Evolutionary conservation across 2,888 invertebrate genomes (phyloP).

Genomic region (Sphecodes monilicornis): DNA sequence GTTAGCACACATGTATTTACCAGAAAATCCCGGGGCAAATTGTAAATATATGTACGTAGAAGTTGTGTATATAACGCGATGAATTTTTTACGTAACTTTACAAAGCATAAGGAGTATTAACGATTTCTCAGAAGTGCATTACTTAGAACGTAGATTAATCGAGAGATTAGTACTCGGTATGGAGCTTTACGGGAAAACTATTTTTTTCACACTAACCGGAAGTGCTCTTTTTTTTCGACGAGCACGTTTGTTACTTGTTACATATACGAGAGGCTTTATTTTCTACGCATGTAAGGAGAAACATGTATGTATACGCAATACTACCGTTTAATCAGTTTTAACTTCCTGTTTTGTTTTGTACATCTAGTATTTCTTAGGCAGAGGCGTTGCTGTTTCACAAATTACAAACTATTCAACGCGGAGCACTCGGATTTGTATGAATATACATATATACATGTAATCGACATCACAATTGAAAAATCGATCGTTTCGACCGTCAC

Average conservation of each 20-base stretch:
- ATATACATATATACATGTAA: constrained; percentile 12
- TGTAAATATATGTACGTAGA: not conserved
- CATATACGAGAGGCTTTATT: constrained; percentile 60
- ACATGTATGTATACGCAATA: constrained; percentile 54
- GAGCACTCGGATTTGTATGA: constrained; percentile 9
- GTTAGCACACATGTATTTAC: not conserved
- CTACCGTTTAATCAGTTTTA: constrained; percentile 39
- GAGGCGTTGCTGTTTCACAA: constrained; percentile 23
- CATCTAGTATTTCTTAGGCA: constrained; percentile 43
- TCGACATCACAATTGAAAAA: constrained; percentile 21
- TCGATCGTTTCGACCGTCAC: not conserved
- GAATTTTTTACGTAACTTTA: constrained; percentile 23
- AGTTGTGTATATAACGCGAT: constrained; percentile 28
- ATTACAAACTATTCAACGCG: constrained; percentile 31
- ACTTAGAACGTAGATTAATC: not conserved
- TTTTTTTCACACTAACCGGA: constrained; percentile 7
- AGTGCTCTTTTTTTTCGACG: constrained; percentile 17
- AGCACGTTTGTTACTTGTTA: constrained; percentile 51
- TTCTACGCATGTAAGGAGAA: constrained; percentile 56
- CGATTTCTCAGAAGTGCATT: not conserved
- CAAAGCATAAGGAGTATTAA: constrained; percentile 6
- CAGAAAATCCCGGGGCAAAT: not conserved
- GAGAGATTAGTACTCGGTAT: constrained; percentile 17
- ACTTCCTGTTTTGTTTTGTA: constrained; percentile 37
- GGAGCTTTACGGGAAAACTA: constrained; percentile 45